Evolutionary conservation across 1,140 invertebrate genomes (phyloP).

Genomic region (Cephus cinctus): DNA sequence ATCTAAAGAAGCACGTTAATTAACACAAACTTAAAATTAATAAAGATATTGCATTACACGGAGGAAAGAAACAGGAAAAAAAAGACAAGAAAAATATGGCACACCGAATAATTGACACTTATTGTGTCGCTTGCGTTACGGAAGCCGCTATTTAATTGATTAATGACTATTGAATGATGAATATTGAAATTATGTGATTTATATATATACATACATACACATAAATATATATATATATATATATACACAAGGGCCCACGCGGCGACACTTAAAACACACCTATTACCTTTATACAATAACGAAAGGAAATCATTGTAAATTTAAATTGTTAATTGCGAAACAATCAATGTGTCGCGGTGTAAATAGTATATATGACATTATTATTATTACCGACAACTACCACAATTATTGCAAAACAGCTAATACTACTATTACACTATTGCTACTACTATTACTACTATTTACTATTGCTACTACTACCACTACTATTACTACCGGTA

Average conservation of each 20-base stretch:
- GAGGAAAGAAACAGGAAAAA: no score
- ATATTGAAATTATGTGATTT: slow-evolving; percentile 22
- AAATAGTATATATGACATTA: slow-evolving; percentile 20
- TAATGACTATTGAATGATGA: background rate
- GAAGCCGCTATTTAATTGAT: background rate
- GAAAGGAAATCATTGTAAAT: slow-evolving; percentile 31
- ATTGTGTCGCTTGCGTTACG: background rate
- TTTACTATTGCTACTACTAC: slow-evolving; percentile 19
- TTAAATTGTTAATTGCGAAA: slow-evolving; percentile 36
- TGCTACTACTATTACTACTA: slow-evolving; percentile 13
- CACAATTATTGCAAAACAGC: background rate
- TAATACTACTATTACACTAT: no score
- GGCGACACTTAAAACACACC: no score
- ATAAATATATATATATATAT: slow-evolving; percentile 23
- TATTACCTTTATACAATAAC: slow-evolving; percentile 20
- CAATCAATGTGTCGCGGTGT: slow-evolving; percentile 25
- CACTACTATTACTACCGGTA: background rate
- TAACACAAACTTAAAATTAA: slow-evolving; percentile 28
- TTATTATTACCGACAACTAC: background rate
- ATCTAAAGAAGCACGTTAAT: slow-evolving; percentile 19
- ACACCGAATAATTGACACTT: no score
- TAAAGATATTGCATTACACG: slow-evolving; percentile 29
- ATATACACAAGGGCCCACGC: no score
- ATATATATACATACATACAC: slow-evolving; percentile 23
- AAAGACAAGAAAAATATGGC: no score